Conservation (phyloP, 2,113 vertebrate genomes). For the Micromys minutus region DNA sequence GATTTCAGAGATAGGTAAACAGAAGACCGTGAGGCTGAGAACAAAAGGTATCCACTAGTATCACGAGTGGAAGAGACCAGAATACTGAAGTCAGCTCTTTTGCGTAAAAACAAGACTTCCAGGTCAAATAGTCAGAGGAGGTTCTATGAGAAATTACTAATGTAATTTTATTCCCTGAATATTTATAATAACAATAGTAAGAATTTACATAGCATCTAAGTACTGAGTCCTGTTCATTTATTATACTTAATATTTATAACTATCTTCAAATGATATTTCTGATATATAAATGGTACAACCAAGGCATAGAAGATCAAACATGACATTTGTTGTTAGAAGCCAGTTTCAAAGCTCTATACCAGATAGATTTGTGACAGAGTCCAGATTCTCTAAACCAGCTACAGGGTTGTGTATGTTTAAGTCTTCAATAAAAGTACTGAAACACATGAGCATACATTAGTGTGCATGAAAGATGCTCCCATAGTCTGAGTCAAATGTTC, state of each 20-base stretch:
- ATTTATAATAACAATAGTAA: constrained; percentile 20
- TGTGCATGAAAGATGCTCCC: background rate
- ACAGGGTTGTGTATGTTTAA: background rate
- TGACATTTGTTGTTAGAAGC: background rate
- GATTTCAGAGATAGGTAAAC: background rate
- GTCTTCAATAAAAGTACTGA: background rate
- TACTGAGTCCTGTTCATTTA: background rate
- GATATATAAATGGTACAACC: background rate
- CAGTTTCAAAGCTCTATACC: background rate
- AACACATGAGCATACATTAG: background rate
- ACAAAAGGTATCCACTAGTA: background rate
- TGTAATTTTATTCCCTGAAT: background rate
- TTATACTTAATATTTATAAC: background rate
- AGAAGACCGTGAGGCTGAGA: background rate
- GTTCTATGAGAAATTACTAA: no score
- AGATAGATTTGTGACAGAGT: background rate
- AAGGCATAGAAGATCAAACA: background rate
- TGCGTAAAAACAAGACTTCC: no score
- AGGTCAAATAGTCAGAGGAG: no score
- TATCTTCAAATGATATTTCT: background rate
- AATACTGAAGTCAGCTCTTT: background rate
- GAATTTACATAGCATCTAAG: background rate
- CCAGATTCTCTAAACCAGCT: background rate
- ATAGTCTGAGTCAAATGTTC: background rate
- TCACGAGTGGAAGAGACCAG: background rate